Evolutionary conservation across 2,113 vertebrate genomes (phyloP), one percentile per base, ranked within the genome.

Genomic region (Lonchura striata): DNA sequence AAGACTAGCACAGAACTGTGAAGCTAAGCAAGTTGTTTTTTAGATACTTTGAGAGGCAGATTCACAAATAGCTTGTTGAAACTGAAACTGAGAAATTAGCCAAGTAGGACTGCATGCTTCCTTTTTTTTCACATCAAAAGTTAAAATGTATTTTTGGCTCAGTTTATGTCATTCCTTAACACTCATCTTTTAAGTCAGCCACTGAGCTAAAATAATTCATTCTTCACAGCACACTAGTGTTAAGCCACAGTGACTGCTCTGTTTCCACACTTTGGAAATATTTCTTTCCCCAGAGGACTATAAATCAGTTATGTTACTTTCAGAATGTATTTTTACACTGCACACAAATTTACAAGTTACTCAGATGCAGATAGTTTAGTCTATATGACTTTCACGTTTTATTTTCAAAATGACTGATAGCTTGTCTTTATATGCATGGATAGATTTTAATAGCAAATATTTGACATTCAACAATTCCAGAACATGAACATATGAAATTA

Each of bases 221-320:
- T 96, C 57, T 89, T 95, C 93, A 89, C 77, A 82, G 69, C 71
- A 86, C 60, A 44, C 42, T 91, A 75, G 44, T 60, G 77, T 84
- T 96, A 96, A 89, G 84, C 72, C 74, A 91, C 92, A 94, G 77
- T 0, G 9, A 87, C 87, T 86, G 64, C 64, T 92, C 83, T 96
- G 81, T 94, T 95, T 95, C 92, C 87, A 92, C 65, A 82, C 84
- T 95, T 66, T n/a, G 41, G 74, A 78, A 78, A 87, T 19, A 75
- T 89, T 89, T 82, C 74, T 84, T 91, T 95, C 56, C 81, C 49
- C 44, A 71, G 60, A 70, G 61, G 68, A 66, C 47, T 81, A 47
- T 54, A 91, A 95, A 81, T 60, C 47, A 71, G 72, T 79, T 78
- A 70, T 42, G 64, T 91, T 54, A 59, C 57, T 87, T 94, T 95